Evolutionary conservation across 2,113 vertebrate genomes (phyloP), one percentile per base, ranked within the genome.

Genomic region (Psittacula cyanocephala): DNA sequence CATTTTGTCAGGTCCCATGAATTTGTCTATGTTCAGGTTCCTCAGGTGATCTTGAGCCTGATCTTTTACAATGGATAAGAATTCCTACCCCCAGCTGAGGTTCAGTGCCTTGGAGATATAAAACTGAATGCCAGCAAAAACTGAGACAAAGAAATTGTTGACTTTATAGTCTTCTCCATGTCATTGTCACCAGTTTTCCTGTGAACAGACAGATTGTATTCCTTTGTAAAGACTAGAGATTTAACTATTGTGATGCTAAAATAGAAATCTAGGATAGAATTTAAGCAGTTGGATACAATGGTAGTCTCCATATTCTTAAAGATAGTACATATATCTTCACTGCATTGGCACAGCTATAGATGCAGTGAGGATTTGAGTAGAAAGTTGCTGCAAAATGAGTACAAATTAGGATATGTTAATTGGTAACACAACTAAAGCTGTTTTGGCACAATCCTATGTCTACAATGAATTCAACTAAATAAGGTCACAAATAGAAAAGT

Each of bases 331-430:
- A 83, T 84, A 10, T 17, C 28, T 84, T 75, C 19, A 41, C 3
- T 41, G 27, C 10, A 2, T 3, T 63, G 27, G 65, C 3, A 8
- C 9, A 62, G n/a, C 8, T 89, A 53, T 31, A 75, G 10, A 12
- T 53, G 13, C 17, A 65, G 17, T 18, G 17, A 63, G 16, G 5
- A 16, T 70, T 31, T 86, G 31, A 67, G 11, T 9, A 87, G 43
- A 28, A 92, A 81, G 9, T 7, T 78, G 25, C 7, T 67, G 8
- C 4, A 2, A 39, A 0, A 0, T 6, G 39, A 43, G 11, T 43
- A 27, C 17, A 81, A 72, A 49, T 10, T 5, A 72, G 9, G 29
- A 5, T 84, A 33, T 35, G 5, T 39, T 72, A 5, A 24, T 3
- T 60, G 12, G 43, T 35, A 80, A 82, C 5, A 41, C 8, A 77